These are phyloP conservation scores for Oscheius sp. DNA, from an alignment of 1,140 invertebrate genomes.

Conservation along the genomic window DNA sequence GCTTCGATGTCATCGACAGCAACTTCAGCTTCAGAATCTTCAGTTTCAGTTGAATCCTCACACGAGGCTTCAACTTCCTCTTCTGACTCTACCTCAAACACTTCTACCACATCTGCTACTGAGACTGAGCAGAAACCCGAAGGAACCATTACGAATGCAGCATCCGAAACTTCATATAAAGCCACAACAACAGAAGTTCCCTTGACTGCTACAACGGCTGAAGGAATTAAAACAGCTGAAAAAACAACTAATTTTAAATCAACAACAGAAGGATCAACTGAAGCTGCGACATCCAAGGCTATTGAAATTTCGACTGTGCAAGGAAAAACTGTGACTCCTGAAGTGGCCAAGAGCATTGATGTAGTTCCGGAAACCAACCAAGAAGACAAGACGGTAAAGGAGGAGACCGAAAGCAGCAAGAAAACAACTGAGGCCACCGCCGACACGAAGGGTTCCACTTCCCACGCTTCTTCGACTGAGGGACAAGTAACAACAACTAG, in stretches of 20 bases:
- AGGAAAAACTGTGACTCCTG: background rate
- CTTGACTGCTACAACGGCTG: background rate
- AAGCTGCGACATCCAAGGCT: too few species aligned
- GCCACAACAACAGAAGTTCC: background rate
- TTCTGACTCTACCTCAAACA: too few species aligned
- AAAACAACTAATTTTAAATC: too few species aligned
- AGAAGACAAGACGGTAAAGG: background rate
- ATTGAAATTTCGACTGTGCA: background rate
- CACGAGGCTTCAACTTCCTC: too few species aligned
- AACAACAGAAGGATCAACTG: too few species aligned
- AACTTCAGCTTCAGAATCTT: too few species aligned
- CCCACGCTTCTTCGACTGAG: background rate
- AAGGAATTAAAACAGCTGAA: background rate
- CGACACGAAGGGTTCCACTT: background rate
- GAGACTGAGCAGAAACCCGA: too few species aligned
- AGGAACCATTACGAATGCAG: too few species aligned
- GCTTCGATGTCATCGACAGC: too few species aligned
- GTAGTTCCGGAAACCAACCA: background rate
- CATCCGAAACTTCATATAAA: background rate
- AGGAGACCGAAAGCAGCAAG: background rate
- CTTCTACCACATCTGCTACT: background rate
- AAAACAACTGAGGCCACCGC: constrained; percentile 4
- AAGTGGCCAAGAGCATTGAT: background rate
- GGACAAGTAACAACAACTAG: background rate
- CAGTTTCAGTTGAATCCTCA: background rate